Evolutionary conservation across 2,888 invertebrate genomes (phyloP).

Genomic region (Dilophus febrilis): DNA sequence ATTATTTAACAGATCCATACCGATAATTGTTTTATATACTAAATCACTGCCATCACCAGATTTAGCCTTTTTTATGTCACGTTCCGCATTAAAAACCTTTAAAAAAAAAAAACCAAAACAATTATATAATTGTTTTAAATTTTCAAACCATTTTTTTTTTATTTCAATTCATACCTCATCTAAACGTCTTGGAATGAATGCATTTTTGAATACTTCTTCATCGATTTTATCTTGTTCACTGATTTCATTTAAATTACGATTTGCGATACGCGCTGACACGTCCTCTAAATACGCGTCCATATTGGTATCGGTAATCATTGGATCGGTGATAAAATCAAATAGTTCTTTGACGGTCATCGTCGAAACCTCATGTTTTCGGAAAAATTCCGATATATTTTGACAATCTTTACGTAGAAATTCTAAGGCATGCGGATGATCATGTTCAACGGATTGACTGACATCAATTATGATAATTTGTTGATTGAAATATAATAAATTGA

Average conservation of each 20-base stretch:
- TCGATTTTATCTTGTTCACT: conserved; percentile 63
- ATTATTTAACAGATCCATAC: too few species aligned
- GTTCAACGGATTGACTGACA: conserved; percentile 96
- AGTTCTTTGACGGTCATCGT: conserved; percentile 80
- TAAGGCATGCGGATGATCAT: conserved; percentile 90
- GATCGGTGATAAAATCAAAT: conserved; percentile 93
- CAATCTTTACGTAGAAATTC: conserved; percentile 92
- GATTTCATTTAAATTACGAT: conserved; percentile 43
- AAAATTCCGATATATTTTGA: conserved; percentile 81
- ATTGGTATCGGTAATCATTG: conserved; percentile 62
- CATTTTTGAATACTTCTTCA: conserved; percentile 84
- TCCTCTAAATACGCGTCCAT: conserved; percentile 64
- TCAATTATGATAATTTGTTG: conserved; percentile 84
- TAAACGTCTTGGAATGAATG: conserved; percentile 83
- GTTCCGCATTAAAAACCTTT: conserved; percentile 60
- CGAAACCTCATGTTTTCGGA: conserved; percentile 74
- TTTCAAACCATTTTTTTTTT: too few species aligned
- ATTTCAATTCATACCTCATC: conserved; percentile 50
- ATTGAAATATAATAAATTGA: conserved; percentile 75
- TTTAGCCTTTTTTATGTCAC: conserved; percentile 69
- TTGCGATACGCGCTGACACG: conserved; percentile 48
- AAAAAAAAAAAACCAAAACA: too few species aligned
- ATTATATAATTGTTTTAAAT: too few species aligned
- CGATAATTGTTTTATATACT: conserved; percentile 73
- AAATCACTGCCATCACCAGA: conserved; percentile 53